Evolutionary conservation across 1,140 invertebrate species (phyloP).

Genomic region (Zaprionus camerounensis): DNA sequence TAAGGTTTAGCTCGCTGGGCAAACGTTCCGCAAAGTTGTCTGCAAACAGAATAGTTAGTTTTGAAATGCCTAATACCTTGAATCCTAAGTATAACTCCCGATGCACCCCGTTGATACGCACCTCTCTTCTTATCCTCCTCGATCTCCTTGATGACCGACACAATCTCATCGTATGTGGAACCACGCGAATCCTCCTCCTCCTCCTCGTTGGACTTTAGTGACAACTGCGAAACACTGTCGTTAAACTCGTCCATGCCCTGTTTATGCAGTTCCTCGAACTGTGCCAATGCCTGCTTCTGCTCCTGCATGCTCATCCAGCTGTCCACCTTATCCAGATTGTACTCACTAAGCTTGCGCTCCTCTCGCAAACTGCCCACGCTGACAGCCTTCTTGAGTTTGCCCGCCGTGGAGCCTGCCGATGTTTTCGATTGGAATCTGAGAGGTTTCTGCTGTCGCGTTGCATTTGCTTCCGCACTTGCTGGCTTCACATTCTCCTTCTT

Average conservation of each 20-base stretch:
- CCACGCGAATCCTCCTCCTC: constrained; percentile 58
- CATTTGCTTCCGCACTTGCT: constrained; percentile 44
- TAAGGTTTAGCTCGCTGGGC: constrained; percentile 65
- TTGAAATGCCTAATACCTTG: not conserved
- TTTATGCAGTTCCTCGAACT: constrained; percentile 65
- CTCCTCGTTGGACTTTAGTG: constrained; percentile 68
- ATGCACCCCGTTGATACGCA: not conserved
- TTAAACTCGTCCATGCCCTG: constrained; percentile 53
- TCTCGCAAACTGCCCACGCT: constrained; percentile 70
- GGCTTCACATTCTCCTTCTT: constrained; percentile 80
- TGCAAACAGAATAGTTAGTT: constrained; percentile 11
- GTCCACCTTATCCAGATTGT: constrained; percentile 83
- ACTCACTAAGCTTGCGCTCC: constrained; percentile 78
- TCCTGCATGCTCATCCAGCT: constrained; percentile 83
- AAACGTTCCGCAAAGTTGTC: constrained; percentile 74
- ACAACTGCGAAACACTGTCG: constrained; percentile 66
- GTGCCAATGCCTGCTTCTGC: constrained; percentile 59
- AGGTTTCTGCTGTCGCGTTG: constrained; percentile 16
- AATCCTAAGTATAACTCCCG: not conserved
- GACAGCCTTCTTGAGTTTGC: constrained; percentile 70
- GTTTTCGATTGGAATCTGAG: constrained; percentile 32
- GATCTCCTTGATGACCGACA: constrained; percentile 83
- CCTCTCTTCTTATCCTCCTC: constrained; percentile 82
- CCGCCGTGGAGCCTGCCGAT: not conserved
- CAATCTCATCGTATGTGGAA: constrained; percentile 83